Percentiles rank a stretch among this genome's conserved stretches.
phyloP scores from a whole-genome alignment of 2,113 vertebrate species.

The Hemibagrus wyckioides region DNA sequence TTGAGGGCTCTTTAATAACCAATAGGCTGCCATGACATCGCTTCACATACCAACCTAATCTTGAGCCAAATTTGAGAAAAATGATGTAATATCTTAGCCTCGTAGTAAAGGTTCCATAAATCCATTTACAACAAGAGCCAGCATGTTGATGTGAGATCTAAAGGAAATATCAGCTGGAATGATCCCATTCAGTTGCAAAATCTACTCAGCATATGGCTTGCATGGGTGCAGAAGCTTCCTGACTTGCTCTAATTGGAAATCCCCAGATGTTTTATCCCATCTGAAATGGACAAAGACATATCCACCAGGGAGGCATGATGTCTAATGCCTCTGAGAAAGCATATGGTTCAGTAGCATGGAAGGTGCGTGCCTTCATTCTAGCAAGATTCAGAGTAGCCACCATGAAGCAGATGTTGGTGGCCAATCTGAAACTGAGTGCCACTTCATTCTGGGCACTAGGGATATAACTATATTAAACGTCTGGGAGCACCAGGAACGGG shows the following conservation, averaged over 20 bases:
- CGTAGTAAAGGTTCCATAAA: background rate
- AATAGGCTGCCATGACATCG: background rate
- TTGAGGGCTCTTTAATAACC: background rate
- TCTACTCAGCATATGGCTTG: background rate
- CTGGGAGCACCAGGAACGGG: background rate
- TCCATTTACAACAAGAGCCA: background rate
- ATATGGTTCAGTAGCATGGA: background rate
- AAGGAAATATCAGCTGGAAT: background rate
- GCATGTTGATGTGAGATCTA: background rate
- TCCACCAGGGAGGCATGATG: background rate
- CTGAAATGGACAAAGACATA: background rate
- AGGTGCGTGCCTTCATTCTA: background rate
- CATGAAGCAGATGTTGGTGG: background rate
- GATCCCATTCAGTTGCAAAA: background rate
- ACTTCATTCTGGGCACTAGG: background rate
- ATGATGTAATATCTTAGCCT: background rate
- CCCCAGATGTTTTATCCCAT: background rate
- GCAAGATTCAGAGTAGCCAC: background rate
- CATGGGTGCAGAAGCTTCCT: background rate
- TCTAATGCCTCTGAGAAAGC: background rate
- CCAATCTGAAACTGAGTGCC: background rate
- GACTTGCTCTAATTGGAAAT: background rate
- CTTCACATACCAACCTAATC: background rate
- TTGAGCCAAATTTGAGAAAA: background rate
- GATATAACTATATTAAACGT: background rate